Percentiles rank a stretch among this genome's conserved stretches.
Evolutionary conservation across 1,140 invertebrate species (phyloP).

Genomic region (Pseudomyrmex cubaensis): DNA sequence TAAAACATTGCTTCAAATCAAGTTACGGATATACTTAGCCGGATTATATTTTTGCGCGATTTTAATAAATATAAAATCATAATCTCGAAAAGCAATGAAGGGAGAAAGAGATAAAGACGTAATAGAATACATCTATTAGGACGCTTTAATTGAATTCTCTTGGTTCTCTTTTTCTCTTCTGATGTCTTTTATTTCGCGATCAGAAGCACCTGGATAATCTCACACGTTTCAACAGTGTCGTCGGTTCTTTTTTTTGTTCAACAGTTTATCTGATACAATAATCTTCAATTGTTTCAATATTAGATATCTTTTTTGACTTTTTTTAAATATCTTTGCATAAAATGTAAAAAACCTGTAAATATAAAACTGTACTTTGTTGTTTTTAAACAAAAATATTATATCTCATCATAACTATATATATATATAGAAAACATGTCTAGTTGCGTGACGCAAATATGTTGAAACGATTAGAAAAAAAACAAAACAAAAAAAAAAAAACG

Average conservation of each 20-base stretch:
- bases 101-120: neutral
- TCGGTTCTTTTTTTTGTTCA: neutral
- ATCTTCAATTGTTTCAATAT: neutral
- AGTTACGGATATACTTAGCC: neutral
- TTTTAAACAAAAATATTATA: too few relatives aligned
- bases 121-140: constrained; percentile 25
- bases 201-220: constrained; percentile 11
- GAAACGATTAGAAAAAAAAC: neutral
- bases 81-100: neutral
- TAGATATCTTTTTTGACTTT: neutral
- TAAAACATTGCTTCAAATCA: neutral
- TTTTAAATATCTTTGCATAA: too few relatives aligned
- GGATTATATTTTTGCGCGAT: neutral
- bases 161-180: neutral
- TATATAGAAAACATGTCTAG: neutral
- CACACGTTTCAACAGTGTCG: constrained; percentile 5
- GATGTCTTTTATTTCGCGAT: constrained; percentile 3
- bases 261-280: neutral
- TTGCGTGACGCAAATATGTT: constrained; percentile 7
- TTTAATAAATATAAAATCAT: constrained; percentile 14
- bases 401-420: too few relatives aligned
- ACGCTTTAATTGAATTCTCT: constrained; percentile 27
- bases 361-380: too few relatives aligned
- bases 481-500: neutral
- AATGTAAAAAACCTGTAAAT: too few relatives aligned